Base-by-base conservation (phyloP, 2,888 invertebrate genomes). In the Ptychoptera albimana region DNA sequence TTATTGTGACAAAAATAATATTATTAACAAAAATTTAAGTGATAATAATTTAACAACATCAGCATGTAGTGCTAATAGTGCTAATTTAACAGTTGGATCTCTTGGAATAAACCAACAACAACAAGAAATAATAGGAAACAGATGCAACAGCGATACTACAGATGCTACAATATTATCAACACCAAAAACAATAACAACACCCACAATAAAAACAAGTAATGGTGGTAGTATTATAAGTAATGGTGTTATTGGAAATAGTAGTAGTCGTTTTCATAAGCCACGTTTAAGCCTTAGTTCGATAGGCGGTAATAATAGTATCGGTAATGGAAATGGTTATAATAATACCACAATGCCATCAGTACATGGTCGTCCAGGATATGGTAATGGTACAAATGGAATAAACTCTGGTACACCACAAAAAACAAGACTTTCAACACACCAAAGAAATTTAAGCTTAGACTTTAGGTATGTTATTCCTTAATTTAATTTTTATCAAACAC, bases 371-470 rank as follows among this genome's bases (percentile, higher is more conserved):
- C 57, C 61, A 11, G 46, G 50, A 40, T 48, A 50, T 47, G 32
- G 11, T 10, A 43, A 40, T 44, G 52, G 49, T 7, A 48, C 51
- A 29, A 54, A 56, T 53, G 56, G 58, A 31, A 29, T 3, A 10
- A 49, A 50, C 46, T 46, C 48, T 6, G 30, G 16, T 8, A 48
- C 47, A 38, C 53, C 51, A 44, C 60, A 62, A 4, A 64, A 63
- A 47, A 47, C 49, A 15, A 57, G 65, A 42, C 53, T 63, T 49
- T 65, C 71, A 48, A 66, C 70, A 44, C 88, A 89, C 68, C 88
- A 88, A 67, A 77, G 88, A 62, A 88, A 89, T 68, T 77, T 87
- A 59, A 88, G 87, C 61, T 72, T 88, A 64, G 88, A 88, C 67
- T 87, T 88, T 67, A 82, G 86, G 87, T 87, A 50, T 61, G 63